Percentiles rank a stretch among this genome's conserved stretches.
These are phyloP conservation scores for Pedicia rivosa DNA, from an alignment of 2,888 invertebrate species.

Conservation along the genomic window DNA sequence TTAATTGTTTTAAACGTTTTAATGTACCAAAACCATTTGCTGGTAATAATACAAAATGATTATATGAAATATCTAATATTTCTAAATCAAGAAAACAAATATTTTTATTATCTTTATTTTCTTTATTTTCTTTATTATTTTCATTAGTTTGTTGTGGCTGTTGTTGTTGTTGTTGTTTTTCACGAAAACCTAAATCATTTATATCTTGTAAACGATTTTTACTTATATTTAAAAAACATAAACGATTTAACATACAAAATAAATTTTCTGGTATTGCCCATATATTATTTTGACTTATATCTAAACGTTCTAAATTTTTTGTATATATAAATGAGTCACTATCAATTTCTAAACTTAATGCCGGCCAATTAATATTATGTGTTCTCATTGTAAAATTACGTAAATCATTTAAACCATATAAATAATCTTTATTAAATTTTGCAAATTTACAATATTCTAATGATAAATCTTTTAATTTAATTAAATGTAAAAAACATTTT, in stretches of 20 bases:
- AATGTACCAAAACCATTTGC: constrained; percentile 68
- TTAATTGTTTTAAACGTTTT: constrained; percentile 59
- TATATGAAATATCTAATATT: constrained; percentile 66
- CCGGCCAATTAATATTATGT: constrained; percentile 70
- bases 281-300: constrained; percentile 76
- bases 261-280: constrained; percentile 77
- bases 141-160: too few species aligned
- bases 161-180: constrained; percentile 25
- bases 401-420: constrained; percentile 64
- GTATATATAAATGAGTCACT: constrained; percentile 60
- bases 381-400: constrained; percentile 73
- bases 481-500: constrained; percentile 63
- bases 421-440: constrained; percentile 62
- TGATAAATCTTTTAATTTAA: constrained; percentile 60
- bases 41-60: constrained; percentile 71
- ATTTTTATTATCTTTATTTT: constrained; percentile 10
- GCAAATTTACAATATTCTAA: constrained; percentile 77
- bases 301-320: constrained; percentile 64
- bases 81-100: constrained; percentile 67
- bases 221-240: constrained; percentile 70
- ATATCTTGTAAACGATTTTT: constrained; percentile 79
- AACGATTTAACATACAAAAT: constrained; percentile 66
- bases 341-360: constrained; percentile 68
- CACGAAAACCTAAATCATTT: constrained; percentile 69
- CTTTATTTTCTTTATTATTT: constrained; percentile 12